Evolutionary conservation across 2,888 invertebrate genomes (phyloP), one percentile per base, ranked within the genome.

Genomic region (Synergus japonicus): DNA sequence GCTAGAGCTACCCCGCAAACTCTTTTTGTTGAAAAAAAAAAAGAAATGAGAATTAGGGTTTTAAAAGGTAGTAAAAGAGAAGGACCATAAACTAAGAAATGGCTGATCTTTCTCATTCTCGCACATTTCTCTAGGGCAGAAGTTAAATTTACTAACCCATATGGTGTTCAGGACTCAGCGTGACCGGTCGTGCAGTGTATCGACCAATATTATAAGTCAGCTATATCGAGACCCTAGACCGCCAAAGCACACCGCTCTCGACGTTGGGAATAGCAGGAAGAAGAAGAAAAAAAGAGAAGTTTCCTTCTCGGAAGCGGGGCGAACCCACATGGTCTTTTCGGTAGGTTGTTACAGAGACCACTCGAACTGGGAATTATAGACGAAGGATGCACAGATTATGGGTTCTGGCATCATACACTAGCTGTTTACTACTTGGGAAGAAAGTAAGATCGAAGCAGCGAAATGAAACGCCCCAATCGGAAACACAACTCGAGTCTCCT

Each of bases 61-160:
- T 66, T 66, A 43, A 66, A 66, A 66, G 66, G 66, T 43, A 67
- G 22, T 67, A 44, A 46, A 67, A 44, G n/a, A 29, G 44, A 67
- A 46, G 5, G 9, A 44, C 46, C 44, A 67, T 67, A 46, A 22
- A 67, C 22, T 44, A 18, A 22, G 18, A 67, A 67, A 15, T 44
- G 10, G 67, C 44, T 44, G 37, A 46, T 63, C 63, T 41, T 44
- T 76, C 78, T 64, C 78, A 65, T 67, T 44, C 76, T 84, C 81
- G 80, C 82, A 82, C 78, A 81, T 73, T 73, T 73, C 83, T 43
- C 66, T 60, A 76, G 73, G 73, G 29, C 73, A 73, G 73, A 83
- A 89, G 87, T 88, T 89, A 87, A 89, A 88, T 89, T 87, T 87
- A 87, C 87, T 85, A 87, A 87, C 86, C 89, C 88, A 88, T 89